Evolutionary conservation across 2,888 invertebrate genomes (phyloP), one percentile per base, ranked within the genome.

Genomic region (Epistrophe eligans): DNA sequence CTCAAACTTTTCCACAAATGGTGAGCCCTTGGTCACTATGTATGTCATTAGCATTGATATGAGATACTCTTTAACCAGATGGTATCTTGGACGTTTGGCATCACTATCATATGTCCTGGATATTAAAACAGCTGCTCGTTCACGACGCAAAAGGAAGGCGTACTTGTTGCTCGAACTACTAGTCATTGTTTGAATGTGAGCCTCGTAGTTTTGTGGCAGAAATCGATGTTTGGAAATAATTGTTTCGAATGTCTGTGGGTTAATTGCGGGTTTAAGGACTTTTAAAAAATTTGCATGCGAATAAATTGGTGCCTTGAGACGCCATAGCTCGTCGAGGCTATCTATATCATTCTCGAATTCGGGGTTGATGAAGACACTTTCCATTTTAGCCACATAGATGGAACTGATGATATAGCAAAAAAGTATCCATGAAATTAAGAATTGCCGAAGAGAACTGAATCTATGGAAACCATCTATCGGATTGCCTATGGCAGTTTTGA

Each of bases 381-480:
- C 92, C 67, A 92, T 79, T 64, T 92, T 92, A 24, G 91, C 92
- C 38, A 92, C 90, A 71, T 92, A 92, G 24, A 92, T 89, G 32
- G 88, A 89, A 2, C 90, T 91, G 60, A 91, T 72, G 0, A 92
- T 89, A 58, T 92, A 92, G 40, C 91, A 90, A 55, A 91, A 92
- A 9, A 92, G 73, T 8, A 92, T 90, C 93, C 92, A 92, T 6
- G 90, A 85, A 38, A 92, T 90, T 5, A 92, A 89, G 10, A 91
- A 90, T 19, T 88, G 79, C 0, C 92, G 90, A 58, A 92, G 62
- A 0, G 91, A 91, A 74, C 90, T 91, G 17, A 90, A 88, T 4
- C 81, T 76, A 0, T 91, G 89, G 19, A 92, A 90, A 0, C 88
- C 80, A 4, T 88, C 81, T 0, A 91, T 89, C 0, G 92, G 91